A percentile compares a stretch with the other conserved stretches of the same genome.
Conservation (phyloP, 37 sponge, comb jelly and placozoan genomes). For the Spongia lamella region DNA sequence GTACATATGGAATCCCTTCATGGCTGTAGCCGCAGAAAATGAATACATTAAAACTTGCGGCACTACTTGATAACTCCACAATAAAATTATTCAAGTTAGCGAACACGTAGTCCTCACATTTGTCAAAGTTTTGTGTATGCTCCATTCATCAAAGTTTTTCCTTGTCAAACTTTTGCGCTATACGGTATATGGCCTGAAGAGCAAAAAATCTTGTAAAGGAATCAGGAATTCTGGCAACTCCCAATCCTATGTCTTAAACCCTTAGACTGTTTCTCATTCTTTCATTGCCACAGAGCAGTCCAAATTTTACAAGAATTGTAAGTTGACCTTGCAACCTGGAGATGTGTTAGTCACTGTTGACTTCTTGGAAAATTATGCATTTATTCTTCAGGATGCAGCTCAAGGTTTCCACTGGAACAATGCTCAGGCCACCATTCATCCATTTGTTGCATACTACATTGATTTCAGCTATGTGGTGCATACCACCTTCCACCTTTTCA, state of each 20-base stretch:
- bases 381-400: slow-evolving; percentile 54
- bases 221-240: slow-evolving; percentile 18
- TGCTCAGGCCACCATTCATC: slow-evolving; percentile 52
- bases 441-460: slow-evolving; percentile 35
- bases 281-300: slow-evolving; percentile 43
- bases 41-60: too few relatives aligned
- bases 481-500: too few relatives aligned
- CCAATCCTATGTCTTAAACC: slow-evolving; percentile 16
- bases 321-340: slow-evolving; percentile 22
- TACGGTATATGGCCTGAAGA: slow-evolving; percentile 22
- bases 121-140: too few relatives aligned
- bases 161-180: too few relatives aligned
- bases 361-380: slow-evolving; percentile 59
- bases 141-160: too few relatives aligned
- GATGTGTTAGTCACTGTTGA: slow-evolving; percentile 44
- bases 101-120: too few relatives aligned
- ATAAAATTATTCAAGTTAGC: too few relatives aligned
- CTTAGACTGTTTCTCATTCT: slow-evolving; percentile 20
- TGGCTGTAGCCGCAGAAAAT: too few relatives aligned
- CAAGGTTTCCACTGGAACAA: slow-evolving; percentile 73
- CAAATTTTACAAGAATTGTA: slow-evolving; percentile 8
- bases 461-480: slow-evolving; percentile 1
- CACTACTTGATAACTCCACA: too few relatives aligned
- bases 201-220: slow-evolving; percentile 32
- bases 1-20: too few relatives aligned